A percentile compares a stretch with the other conserved stretches of the same genome.
These are phyloP conservation scores for Monomorium pharaonis DNA, from an alignment of 1,140 invertebrate genomes.

Conservation along the genomic window DNA sequence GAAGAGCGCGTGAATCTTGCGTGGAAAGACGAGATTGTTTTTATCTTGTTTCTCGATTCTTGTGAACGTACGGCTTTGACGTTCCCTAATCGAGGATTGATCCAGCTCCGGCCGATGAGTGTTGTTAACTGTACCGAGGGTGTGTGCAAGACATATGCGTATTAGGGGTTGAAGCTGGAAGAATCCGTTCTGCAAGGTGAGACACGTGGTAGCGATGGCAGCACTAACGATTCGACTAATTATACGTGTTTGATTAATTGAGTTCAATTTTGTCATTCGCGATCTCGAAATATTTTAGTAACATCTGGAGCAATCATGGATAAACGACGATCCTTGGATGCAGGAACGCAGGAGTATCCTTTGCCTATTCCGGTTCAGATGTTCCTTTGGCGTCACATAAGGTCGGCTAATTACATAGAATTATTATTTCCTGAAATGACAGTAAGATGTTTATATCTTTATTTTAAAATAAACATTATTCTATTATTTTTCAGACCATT, in stretches of 20 bases:
- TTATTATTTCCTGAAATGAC: neutral
- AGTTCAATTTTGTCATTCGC: neutral
- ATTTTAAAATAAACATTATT: neutral
- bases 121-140: neutral
- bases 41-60: neutral
- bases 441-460: neutral
- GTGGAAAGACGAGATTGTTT: neutral
- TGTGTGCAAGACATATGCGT: conserved; percentile 24
- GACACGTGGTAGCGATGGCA: conserved; percentile 58
- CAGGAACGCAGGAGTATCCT: conserved; percentile 88
- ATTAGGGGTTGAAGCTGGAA: neutral
- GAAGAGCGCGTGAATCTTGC: neutral
- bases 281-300: conserved; percentile 45
- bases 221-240: neutral
- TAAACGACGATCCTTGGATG: conserved; percentile 83
- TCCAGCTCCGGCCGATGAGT: conserved; percentile 3
- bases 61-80: neutral
- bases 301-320: conserved; percentile 73
- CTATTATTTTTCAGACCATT: conserved; percentile 89
- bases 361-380: conserved; percentile 98
- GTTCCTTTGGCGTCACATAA: conserved; percentile 98
- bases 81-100: conserved; percentile 9
- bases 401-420: conserved; percentile 84
- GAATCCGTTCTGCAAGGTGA: conserved; percentile 46
- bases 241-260: neutral